phyloP scores from a whole-genome alignment of 2,888 invertebrate genomes.

The Melieria crassipennis region DNA sequence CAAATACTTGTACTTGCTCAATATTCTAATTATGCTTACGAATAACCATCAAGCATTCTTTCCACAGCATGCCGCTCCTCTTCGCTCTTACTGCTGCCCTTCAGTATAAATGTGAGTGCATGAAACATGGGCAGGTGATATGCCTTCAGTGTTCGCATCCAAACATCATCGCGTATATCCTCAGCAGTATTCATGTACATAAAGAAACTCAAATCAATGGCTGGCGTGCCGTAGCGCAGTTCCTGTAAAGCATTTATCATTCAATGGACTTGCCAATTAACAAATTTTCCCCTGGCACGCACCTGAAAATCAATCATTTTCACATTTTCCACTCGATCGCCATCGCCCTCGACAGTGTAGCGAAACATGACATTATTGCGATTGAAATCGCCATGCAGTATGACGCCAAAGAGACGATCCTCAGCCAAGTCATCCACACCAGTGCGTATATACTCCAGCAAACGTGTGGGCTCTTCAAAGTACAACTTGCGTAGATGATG shows the following conservation, averaged over 20 bases:
- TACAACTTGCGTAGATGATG: conserved; percentile 50
- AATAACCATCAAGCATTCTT: conserved; percentile 42
- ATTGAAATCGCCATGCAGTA: conserved; percentile 64
- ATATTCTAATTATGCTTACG: conserved; percentile 34
- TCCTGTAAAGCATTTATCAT: conserved; percentile 44
- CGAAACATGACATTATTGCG: conserved; percentile 64
- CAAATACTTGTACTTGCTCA: too few relatives aligned
- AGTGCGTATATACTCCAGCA: conserved; percentile 56
- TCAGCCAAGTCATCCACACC: conserved; percentile 41
- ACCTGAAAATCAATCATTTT: conserved; percentile 64
- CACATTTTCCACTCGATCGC: conserved; percentile 47
- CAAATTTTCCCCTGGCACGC: neutral
- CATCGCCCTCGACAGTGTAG: conserved; percentile 43
- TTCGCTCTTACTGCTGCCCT: conserved; percentile 35
- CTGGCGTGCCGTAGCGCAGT: conserved; percentile 58
- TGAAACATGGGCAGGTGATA: conserved; percentile 55
- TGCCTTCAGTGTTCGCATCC: conserved; percentile 50
- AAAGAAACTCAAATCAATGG: conserved; percentile 61
- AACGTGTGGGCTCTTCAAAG: conserved; percentile 50
- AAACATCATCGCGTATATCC: conserved; percentile 48
- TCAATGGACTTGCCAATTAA: neutral
- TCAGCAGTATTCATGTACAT: conserved; percentile 61
- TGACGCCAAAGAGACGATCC: conserved; percentile 55
- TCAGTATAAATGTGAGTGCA: conserved; percentile 50
- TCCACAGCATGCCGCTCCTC: conserved; percentile 38